phyloP scores from a whole-genome alignment of 1,140 invertebrate species.

The Trichoplusia ni region DNA sequence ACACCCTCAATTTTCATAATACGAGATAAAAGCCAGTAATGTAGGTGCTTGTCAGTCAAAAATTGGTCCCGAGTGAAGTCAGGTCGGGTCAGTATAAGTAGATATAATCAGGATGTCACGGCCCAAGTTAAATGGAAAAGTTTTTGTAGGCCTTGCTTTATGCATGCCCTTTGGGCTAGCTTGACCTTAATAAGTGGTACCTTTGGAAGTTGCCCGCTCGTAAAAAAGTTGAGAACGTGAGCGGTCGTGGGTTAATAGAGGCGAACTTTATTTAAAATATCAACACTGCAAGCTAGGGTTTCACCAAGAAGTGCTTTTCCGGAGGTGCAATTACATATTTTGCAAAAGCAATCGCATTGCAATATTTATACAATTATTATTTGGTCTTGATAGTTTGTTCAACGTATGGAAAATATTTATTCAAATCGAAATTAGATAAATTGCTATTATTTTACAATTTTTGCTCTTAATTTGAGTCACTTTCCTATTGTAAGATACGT shows the following conservation, averaged over 20 bases:
- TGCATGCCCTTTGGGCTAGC: constrained; percentile 49
- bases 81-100: constrained; percentile 23
- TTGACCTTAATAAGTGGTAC: constrained; percentile 46
- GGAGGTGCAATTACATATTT: not conserved
- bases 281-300: not conserved
- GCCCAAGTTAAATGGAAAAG: constrained; percentile 66
- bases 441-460: too few species aligned
- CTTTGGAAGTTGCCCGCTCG: constrained; percentile 42
- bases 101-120: constrained; percentile 51
- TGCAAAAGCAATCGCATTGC: too few species aligned
- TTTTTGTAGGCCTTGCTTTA: constrained; percentile 49
- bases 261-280: constrained; percentile 32
- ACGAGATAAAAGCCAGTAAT: not conserved
- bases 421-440: too few species aligned
- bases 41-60: constrained; percentile 4
- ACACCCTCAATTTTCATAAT: too few species aligned
- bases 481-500: too few species aligned
- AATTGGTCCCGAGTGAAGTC: constrained; percentile 27
- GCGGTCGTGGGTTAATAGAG: constrained; percentile 25
- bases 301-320: not conserved
- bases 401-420: too few species aligned
- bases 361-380: too few species aligned
- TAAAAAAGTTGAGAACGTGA: constrained; percentile 46
- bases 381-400: too few species aligned
- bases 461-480: too few species aligned